Evolutionary conservation across 1,140 invertebrate species (phyloP), one percentile per base, ranked within the genome.

Genomic region (Cyphomyrmex costatus): DNA sequence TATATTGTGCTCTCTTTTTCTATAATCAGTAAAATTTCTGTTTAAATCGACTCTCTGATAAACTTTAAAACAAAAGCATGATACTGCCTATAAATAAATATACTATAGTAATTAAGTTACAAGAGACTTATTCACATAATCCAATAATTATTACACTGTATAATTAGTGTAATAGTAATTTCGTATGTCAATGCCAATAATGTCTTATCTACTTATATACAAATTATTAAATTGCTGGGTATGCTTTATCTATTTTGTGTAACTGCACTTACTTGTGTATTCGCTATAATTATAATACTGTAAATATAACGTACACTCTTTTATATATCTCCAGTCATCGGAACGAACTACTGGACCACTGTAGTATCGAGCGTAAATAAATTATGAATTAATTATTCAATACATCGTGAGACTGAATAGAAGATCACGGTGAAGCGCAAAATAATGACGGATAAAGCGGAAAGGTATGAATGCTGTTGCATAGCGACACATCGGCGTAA

Each of bases 381-480:
- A 30, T 42, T n/a, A n/a, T n/a, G n/a, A 12, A 60, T 61, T 46
- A 42, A 82, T 60, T 36, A 24, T 49, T 24, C 27, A 60, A 83
- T 49, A 46, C 5, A 60, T 74, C 68, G 33, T 46, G 53, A 83
- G 68, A 73, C 36, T 46, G 68, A 83, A 60, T 53, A 61, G 42
- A 68, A 14, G 7, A 66, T 53, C 19, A 33, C 46, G 61, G 24
- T 73, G 1, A 73, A 83, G 79, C 53, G 79, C 79, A 83, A 73
- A 83, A 83, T 61, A 74, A 80, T 70, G 30, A 83, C 68, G 68
- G 79, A 36, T 42, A 83, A 83, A 83, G 79, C 68, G 42, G 46
- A 74, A n/a, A 73, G 33, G 19, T 27, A 73, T n/a, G 60, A 33
- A 73, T 82, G 66, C 53, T 46, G 10, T 73, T 83, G 66, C 68